A percentile compares a stretch with the other conserved stretches of the same genome.
These are phyloP conservation scores for Leptobrachium leishanense DNA, from an alignment of 2,113 vertebrate genomes.

Conservation along the genomic window DNA sequence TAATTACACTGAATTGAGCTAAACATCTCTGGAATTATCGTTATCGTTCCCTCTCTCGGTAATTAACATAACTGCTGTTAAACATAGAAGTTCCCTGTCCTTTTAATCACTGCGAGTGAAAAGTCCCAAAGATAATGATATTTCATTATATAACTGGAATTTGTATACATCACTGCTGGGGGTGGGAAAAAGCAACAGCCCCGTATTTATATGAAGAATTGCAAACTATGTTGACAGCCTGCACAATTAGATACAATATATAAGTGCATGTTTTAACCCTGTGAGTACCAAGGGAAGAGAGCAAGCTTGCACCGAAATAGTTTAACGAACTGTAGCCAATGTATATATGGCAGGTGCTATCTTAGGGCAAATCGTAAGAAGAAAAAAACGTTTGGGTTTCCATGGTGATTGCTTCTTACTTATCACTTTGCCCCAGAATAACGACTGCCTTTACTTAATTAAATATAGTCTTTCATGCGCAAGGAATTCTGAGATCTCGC, in stretches of 20 bases:
- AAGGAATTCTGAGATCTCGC: too few relatives aligned
- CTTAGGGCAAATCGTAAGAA: too few relatives aligned
- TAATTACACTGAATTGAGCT: constrained; percentile 48
- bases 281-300: too few relatives aligned
- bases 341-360: too few relatives aligned
- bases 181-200: neutral
- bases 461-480: too few relatives aligned
- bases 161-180: neutral
- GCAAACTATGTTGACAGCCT: neutral
- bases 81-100: constrained; percentile 43
- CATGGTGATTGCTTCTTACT: too few relatives aligned
- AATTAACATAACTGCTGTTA: constrained; percentile 48
- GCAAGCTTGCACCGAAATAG: too few relatives aligned
- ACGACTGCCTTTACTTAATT: too few relatives aligned
- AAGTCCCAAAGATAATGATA: constrained; percentile 44
- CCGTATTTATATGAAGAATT: neutral
- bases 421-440: too few relatives aligned
- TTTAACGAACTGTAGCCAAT: too few relatives aligned
- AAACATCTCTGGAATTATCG: constrained; percentile 49
- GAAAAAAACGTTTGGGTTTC: too few relatives aligned
- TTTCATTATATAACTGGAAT: constrained; percentile 17
- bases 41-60: constrained; percentile 31
- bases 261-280: too few relatives aligned
- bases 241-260: neutral
- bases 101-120: constrained; percentile 39